Base-by-base conservation (phyloP, 2,888 invertebrate genomes). In the Megamerina dolium region DNA sequence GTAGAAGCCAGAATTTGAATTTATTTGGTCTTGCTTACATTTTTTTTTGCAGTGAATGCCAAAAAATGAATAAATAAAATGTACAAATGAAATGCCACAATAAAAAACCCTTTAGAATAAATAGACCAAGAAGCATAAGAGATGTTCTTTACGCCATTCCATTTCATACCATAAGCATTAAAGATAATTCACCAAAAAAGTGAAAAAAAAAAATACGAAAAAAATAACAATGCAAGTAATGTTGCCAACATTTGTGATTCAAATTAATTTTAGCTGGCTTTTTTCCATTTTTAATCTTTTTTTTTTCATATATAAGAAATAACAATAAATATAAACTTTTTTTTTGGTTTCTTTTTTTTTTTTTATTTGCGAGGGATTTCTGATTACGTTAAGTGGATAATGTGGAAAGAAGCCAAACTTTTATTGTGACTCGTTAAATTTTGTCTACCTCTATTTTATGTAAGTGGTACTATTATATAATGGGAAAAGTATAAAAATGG, bases 351-450 rank as follows among this genome's bases (percentile, higher is more conserved):
- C 40, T 41, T 33, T 17, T 41, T 41, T 41, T 19, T 34, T 18
- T n/a, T 39, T 19, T 23, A 23, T 23, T 41, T 21, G 33, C 37
- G 40, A 40, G 45, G 52, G 55, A 57, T 57, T 60, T 57, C 60
- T 60, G 59, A 61, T 60, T 61, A 61, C 55, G 53, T 59, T 58
- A 61, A 61, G 59, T 60, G 60, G 56, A 60, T 59, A 55, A 58
- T 56, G 58, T 58, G 59, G 56, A 61, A 57, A 56, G 57, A 57
- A 60, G 60, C 59, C 60, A 60, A 60, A 54, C 51, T 56, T 55
- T 57, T 55, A 58, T 57, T 45, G 58, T 50, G 49, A 52, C 56
- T n/a, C n/a, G 53, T 53, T 54, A 58, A 59, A 57, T 37, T 26
- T 37, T 26, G n/a, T n/a, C n/a, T n/a, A n/a, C n/a, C n/a, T n/a